These are phyloP conservation scores for Trigoniulus corallinus DNA, from an alignment of 1,140 invertebrate genomes.

Conservation along the genomic window DNA sequence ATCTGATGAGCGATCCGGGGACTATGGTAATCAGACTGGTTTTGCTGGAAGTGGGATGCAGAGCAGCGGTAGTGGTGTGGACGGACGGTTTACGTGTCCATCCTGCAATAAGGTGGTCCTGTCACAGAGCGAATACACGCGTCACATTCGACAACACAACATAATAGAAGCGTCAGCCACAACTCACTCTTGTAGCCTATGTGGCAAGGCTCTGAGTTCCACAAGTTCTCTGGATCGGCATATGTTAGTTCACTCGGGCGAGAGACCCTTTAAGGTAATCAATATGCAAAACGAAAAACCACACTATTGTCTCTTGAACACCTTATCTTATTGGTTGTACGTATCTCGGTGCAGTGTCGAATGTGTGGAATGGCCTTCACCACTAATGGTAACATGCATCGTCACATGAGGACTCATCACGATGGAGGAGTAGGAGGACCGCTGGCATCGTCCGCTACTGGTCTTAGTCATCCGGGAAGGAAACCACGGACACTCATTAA, in stretches of 20 bases:
- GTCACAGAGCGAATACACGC: constrained; percentile 44
- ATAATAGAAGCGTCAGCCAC: constrained; percentile 14
- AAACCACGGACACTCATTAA: neutral
- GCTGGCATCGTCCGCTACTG: no score
- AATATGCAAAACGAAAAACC: no score
- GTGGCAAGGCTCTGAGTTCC: constrained; percentile 43
- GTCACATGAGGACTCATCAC: constrained; percentile 57
- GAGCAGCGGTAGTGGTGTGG: no score
- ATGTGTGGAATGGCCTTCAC: constrained; percentile 65
- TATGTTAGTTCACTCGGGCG: constrained; percentile 17
- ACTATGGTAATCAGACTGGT: no score
- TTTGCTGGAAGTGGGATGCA: no score
- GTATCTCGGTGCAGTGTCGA: no score
- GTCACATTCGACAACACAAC: constrained; percentile 48
- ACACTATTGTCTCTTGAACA: constrained; percentile 54
- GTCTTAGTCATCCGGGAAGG: no score
- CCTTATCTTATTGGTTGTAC: constrained; percentile 55
- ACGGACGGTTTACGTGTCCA: constrained; percentile 31
- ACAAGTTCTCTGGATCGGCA: constrained; percentile 38
- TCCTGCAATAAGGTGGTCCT: constrained; percentile 40
- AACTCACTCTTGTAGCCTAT: constrained; percentile 31
- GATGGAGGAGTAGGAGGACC: no score
- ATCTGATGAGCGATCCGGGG: no score
- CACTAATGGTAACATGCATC: constrained; percentile 75
- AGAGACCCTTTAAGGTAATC: constrained; percentile 21